Evolutionary conservation across 92 coral and sea anemone genomes (phyloP).

Genomic region (Epizoanthus rinbou): DNA sequence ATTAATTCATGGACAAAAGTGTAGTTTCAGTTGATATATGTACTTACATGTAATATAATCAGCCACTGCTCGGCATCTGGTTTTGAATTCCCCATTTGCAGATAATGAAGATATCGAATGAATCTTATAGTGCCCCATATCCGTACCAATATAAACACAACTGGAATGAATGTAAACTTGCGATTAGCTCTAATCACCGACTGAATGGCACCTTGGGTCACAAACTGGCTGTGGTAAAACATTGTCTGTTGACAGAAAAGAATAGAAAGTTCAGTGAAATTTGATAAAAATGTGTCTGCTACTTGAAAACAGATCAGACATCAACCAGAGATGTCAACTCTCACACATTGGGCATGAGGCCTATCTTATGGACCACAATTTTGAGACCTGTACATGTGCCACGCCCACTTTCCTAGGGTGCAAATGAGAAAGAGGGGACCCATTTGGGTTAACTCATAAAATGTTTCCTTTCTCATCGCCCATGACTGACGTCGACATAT

Average conservation of each 20-base stretch:
- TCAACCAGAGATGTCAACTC: no score
- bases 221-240: slow-evolving; percentile 46
- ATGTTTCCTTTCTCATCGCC: no score
- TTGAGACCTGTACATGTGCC: no score
- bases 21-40: not conserved
- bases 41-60: slow-evolving; percentile 66
- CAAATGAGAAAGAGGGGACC: no score
- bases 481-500: no score
- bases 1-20: not conserved
- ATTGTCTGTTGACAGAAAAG: slow-evolving; percentile 16
- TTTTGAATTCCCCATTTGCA: not conserved
- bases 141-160: slow-evolving; percentile 79
- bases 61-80: slow-evolving; percentile 25
- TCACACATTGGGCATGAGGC: no score
- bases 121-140: slow-evolving; percentile 92
- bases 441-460: no score
- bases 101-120: slow-evolving; percentile 36
- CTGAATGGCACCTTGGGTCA: slow-evolving; percentile 60
- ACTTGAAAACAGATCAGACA: no score
- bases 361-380: no score
- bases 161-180: slow-evolving; percentile 79
- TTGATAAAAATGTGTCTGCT: no score
- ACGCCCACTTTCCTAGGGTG: no score
- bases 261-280: no score
- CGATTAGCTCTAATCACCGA: slow-evolving; percentile 72